These are phyloP conservation scores for rabbit (Oryctolagus cuniculus) DNA, from an alignment of 2,113 vertebrate genomes.

Conservation along the genomic window DNA sequence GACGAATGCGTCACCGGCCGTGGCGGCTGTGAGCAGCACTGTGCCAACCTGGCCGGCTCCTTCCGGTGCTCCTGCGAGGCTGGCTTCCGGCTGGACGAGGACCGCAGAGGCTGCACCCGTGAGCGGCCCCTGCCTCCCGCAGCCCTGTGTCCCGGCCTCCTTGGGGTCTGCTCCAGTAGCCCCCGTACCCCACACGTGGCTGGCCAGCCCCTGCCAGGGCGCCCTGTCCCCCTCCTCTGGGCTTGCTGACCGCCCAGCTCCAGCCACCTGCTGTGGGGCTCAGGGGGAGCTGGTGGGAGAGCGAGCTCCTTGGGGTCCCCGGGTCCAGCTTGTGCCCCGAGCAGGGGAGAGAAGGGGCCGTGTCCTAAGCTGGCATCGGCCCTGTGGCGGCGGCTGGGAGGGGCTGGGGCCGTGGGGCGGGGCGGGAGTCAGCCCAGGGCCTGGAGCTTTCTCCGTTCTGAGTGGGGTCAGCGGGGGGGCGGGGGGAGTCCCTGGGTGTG, in stretches of 20 bases:
- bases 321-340: neutral
- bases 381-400: neutral
- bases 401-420: too few species aligned
- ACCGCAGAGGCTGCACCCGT: slow-evolving; percentile 92
- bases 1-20: slow-evolving; percentile 92
- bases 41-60: slow-evolving; percentile 93
- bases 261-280: neutral
- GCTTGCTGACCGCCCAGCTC: neutral
- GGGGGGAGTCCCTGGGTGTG: too few species aligned
- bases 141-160: too few species aligned
- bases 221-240: neutral
- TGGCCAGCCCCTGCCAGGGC: neutral
- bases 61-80: slow-evolving; percentile 93
- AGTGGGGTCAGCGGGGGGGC: neutral
- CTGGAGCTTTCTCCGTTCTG: neutral
- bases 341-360: neutral
- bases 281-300: neutral
- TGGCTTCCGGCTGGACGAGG: slow-evolving; percentile 91
- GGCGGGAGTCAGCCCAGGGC: neutral
- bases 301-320: accelerated
- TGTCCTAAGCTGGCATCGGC: neutral
- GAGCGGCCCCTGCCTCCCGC: slow-evolving; percentile 86
- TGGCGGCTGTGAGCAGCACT: slow-evolving; percentile 92
- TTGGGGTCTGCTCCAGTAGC: neutral
- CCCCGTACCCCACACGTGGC: neutral